Evolutionary conservation across 2,888 invertebrate species (phyloP).

Genomic region (Nephrocerus scutellatus): DNA sequence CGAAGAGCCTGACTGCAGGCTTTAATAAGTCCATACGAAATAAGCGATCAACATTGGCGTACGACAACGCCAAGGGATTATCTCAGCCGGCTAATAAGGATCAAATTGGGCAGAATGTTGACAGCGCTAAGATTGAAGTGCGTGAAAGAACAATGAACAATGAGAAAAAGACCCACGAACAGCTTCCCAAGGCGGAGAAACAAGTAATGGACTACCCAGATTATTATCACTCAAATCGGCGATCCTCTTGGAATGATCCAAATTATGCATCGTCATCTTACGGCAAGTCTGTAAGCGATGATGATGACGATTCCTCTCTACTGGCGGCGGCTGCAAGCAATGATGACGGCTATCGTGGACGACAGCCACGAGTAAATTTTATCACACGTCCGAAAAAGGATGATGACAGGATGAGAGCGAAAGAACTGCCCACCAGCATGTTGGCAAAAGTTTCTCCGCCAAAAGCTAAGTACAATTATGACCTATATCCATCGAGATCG

Average conservation of each 20-base stretch:
- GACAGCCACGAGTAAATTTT: conserved; percentile 61
- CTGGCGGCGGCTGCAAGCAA: conserved; percentile 52
- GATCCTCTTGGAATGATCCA: conserved; percentile 50
- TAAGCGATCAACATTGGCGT: conserved; percentile 32
- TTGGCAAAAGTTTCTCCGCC: conserved; percentile 23
- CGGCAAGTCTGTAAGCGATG: conserved; percentile 33
- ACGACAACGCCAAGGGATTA: conserved; percentile 29
- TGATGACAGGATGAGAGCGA: conserved; percentile 21
- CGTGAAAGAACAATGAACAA: conserved; percentile 7
- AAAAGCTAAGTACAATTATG: conserved; percentile 28
- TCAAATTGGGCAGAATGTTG: conserved; percentile 21
- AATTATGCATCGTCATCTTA: conserved; percentile 24
- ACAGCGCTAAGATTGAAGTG: conserved; percentile 28
- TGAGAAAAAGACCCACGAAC: conserved; percentile 13
- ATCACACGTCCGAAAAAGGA: conserved; percentile 55
- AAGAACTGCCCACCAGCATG: conserved; percentile 27
- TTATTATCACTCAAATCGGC: conserved; percentile 43
- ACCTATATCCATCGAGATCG: conserved; percentile 42
- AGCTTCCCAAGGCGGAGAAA: conserved; percentile 30
- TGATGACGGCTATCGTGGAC: conserved; percentile 51
- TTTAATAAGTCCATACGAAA: conserved; percentile 35
- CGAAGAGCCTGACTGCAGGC: conserved; percentile 27
- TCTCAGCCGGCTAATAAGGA: conserved; percentile 16
- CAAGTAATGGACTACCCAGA: conserved; percentile 50
- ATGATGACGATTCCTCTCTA: conserved; percentile 43